Percentiles rank a stretch among this genome's conserved stretches.
Conservation (phyloP, 2,888 invertebrate genomes). For the Malthinus seriepunctatus region DNA sequence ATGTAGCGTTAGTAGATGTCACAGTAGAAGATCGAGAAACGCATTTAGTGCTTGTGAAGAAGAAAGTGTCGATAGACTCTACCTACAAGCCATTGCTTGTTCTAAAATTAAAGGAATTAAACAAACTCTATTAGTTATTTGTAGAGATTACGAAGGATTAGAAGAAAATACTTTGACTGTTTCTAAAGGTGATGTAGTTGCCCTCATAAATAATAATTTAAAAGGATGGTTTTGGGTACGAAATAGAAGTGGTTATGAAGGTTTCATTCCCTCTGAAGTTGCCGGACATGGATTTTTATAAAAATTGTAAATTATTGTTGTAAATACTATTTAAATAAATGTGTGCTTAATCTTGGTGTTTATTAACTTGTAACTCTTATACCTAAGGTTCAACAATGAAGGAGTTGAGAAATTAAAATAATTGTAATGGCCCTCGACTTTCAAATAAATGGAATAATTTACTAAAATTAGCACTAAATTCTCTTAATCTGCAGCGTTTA, state of each 20-base stretch:
- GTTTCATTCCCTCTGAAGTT: conserved; percentile 76
- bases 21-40: conserved; percentile 44
- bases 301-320: conserved; percentile 24
- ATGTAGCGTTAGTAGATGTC: conserved; percentile 62
- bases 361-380: too few species aligned
- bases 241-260: conserved; percentile 70
- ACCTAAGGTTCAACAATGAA: too few species aligned
- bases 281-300: conserved; percentile 80
- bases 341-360: too few species aligned
- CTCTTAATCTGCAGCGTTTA: too few species aligned
- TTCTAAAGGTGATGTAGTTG: conserved; percentile 75
- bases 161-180: conserved; percentile 66
- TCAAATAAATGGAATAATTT: too few species aligned
- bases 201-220: conserved; percentile 62
- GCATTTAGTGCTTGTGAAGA: conserved; percentile 62
- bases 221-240: conserved; percentile 78
- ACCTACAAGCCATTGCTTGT: conserved; percentile 64
- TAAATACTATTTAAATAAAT: too few species aligned
- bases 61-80: conserved; percentile 72
- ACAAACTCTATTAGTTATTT: conserved; percentile 73
- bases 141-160: conserved; percentile 65
- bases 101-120: conserved; percentile 53
- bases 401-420: too few species aligned
- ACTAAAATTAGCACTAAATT: too few species aligned
- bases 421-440: too few species aligned